phyloP scores from a whole-genome alignment of 2,113 vertebrate genomes.

The Diglossa brunneiventris region DNA sequence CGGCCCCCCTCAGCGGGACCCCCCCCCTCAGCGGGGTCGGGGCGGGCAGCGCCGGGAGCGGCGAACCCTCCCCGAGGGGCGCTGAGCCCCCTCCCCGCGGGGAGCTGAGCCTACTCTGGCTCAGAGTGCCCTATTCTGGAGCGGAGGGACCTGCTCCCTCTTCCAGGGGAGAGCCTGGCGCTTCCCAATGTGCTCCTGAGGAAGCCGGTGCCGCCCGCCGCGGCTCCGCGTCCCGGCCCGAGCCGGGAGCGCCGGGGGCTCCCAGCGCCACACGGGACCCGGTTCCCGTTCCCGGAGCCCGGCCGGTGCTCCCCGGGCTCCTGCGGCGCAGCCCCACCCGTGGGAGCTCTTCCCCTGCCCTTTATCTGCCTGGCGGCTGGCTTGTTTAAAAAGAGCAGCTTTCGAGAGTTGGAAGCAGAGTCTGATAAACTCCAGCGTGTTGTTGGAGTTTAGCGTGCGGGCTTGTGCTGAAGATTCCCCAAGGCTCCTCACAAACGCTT shows the following conservation, averaged over 20 bases:
- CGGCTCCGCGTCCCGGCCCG: not conserved
- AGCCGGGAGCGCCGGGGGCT: not conserved
- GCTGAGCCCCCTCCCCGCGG: not conserved
- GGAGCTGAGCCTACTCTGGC: too few species aligned
- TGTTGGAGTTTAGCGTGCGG: fast-evolving
- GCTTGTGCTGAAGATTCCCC: not conserved
- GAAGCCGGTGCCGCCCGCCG: not conserved
- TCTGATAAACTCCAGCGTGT: not conserved
- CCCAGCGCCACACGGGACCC: fast-evolving
- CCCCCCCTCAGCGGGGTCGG: not conserved
- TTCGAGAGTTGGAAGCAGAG: fast-evolving
- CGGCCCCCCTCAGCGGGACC: not conserved
- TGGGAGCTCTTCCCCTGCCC: not conserved
- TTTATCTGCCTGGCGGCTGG: not conserved
- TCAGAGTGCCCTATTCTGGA: not conserved
- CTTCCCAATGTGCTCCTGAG: not conserved
- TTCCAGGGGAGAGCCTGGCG: fast-evolving
- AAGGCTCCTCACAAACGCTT: not conserved
- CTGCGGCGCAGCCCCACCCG: not conserved
- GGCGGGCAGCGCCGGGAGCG: not conserved
- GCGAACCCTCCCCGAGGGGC: not conserved
- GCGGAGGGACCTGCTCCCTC: not conserved
- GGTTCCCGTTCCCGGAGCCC: not conserved
- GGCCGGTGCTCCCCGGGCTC: fast-evolving
- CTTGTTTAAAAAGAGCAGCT: not conserved